phyloP scores from a whole-genome alignment of 2,888 invertebrate genomes.

The Willowsia nigromaculata region DNA sequence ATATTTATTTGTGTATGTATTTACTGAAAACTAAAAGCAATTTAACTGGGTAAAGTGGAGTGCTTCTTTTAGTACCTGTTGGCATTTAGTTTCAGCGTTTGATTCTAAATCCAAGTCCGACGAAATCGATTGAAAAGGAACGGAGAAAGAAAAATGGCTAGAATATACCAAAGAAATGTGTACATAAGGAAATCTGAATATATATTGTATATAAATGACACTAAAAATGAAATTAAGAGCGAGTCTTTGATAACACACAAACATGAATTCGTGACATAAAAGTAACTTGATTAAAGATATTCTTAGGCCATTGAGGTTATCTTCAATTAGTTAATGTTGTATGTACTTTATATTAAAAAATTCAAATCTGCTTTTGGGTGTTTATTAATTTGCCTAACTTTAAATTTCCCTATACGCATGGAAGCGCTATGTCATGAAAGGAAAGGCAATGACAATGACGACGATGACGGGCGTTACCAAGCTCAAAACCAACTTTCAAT shows the following conservation, averaged over 20 bases:
- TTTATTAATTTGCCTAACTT: background rate
- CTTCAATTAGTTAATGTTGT: background rate
- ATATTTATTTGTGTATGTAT: constrained; percentile 32
- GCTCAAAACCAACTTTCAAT: too few species aligned
- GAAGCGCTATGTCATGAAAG: background rate
- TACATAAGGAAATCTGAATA: background rate
- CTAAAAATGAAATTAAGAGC: background rate
- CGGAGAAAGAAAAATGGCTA: constrained; percentile 40
- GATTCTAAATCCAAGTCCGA: constrained; percentile 45
- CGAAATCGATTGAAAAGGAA: background rate
- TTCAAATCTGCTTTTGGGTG: background rate
- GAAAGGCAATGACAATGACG: constrained; percentile 61
- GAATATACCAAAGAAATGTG: constrained; percentile 55
- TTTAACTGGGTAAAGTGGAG: constrained; percentile 47
- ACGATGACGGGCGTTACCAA: constrained; percentile 52
- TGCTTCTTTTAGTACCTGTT: constrained; percentile 77
- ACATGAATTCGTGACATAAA: background rate
- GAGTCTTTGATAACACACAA: background rate
- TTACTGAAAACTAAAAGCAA: constrained; percentile 20
- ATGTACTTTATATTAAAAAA: background rate
- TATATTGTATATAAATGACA: background rate
- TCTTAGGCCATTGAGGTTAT: constrained; percentile 36
- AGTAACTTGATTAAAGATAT: background rate
- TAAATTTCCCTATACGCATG: background rate
- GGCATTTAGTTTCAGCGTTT: constrained; percentile 63